phyloP scores from a whole-genome alignment of 2,797 vertebrate genomes.

The Falco columbarius region DNA sequence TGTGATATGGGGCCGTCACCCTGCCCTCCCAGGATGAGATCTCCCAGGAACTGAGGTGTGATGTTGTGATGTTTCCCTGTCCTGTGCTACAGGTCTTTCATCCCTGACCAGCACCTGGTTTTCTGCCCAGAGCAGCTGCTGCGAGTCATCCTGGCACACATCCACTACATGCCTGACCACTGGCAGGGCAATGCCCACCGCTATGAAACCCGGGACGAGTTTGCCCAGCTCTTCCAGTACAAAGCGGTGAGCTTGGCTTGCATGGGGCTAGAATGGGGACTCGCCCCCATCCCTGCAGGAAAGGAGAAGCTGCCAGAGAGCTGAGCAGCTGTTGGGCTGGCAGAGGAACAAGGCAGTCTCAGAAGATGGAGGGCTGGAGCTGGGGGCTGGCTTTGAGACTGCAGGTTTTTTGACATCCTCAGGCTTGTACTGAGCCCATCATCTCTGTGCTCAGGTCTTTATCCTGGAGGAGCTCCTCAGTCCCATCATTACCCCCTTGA shows the following conservation, averaged over 20 bases:
- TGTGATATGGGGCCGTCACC: not conserved
- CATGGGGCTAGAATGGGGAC: not conserved
- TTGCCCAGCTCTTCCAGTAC: slow-evolving; percentile 98
- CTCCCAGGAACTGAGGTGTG: not conserved
- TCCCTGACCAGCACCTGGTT: slow-evolving; percentile 96
- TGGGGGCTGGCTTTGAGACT: not conserved
- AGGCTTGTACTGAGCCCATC: not conserved
- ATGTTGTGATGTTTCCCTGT: not conserved
- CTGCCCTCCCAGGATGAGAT: not conserved
- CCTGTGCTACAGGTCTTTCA: slow-evolving; percentile 87
- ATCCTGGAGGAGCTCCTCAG: slow-evolving; percentile 96
- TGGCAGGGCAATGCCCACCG: slow-evolving; percentile 98
- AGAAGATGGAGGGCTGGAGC: not conserved
- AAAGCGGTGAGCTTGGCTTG: slow-evolving; percentile 90
- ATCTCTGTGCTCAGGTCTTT: slow-evolving; percentile 83
- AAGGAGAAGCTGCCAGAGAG: not conserved
- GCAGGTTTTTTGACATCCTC: not conserved
- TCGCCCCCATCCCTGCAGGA: not conserved
- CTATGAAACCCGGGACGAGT: slow-evolving; percentile 96
- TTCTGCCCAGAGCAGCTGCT: slow-evolving; percentile 98
- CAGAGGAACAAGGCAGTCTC: not conserved
- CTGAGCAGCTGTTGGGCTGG: not conserved
- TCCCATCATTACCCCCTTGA: slow-evolving; percentile 94
- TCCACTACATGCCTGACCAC: slow-evolving; percentile 99
- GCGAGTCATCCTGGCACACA: slow-evolving; percentile 93